A percentile compares a stretch with the other conserved stretches of the same genome.
Evolutionary conservation across 2,797 vertebrate species (phyloP).

Genomic region (Danio albolineatus): DNA sequence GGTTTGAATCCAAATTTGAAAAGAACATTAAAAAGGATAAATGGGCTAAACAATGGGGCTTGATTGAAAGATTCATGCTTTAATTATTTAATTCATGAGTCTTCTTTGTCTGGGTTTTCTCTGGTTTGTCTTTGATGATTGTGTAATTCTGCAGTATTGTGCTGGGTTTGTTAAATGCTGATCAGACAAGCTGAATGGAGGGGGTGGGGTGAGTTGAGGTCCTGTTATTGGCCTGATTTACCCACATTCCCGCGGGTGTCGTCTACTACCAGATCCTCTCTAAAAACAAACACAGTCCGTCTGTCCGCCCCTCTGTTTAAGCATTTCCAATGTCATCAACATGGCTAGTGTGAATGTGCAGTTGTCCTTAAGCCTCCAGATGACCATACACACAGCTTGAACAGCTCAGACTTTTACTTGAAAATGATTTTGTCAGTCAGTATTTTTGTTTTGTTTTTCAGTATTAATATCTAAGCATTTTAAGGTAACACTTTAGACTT

Average conservation of each 20-base stretch:
- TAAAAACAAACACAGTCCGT: conserved; percentile 45
- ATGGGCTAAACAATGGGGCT: background rate
- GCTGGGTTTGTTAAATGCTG: conserved; percentile 71
- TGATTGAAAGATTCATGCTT: conserved; percentile 34
- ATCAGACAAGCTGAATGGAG: conserved; percentile 76
- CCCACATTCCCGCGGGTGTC: conserved; percentile 71
- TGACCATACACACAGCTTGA: conserved; percentile 4
- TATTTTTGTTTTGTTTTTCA: no score
- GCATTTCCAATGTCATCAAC: conserved; percentile 43
- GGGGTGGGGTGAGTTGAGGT: conserved; percentile 62
- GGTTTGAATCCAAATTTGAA: background rate
- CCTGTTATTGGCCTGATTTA: conserved; percentile 78
- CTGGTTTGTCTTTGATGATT: conserved; percentile 75
- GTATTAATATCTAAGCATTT: no score
- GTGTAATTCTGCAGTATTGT: conserved; percentile 73
- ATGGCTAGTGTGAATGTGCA: conserved; percentile 41
- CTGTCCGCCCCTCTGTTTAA: conserved; percentile 61
- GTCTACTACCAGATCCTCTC: conserved; percentile 62
- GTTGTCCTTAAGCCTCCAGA: background rate
- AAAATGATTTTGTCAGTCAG: no score
- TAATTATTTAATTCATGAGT: conserved; percentile 12
- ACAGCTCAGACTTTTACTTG: conserved; percentile 3
- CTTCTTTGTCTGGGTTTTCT: conserved; percentile 49
- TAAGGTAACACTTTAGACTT: no score
- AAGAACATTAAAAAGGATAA: conserved; percentile 11